These are phyloP conservation scores for Rhamnusium bicolor DNA, from an alignment of 2,888 invertebrate species.

Conservation along the genomic window DNA sequence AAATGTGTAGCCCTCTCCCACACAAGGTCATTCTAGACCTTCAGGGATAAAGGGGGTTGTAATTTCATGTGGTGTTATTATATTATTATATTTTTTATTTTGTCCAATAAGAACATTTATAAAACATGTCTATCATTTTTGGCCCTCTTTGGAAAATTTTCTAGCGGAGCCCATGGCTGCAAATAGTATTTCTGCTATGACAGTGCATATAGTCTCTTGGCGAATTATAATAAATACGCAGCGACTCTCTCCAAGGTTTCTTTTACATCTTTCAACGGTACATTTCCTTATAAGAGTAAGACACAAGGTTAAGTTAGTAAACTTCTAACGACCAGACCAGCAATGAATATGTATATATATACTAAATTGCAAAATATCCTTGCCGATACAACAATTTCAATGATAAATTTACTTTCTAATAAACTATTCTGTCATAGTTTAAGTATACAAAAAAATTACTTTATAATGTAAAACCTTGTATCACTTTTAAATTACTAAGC, in stretches of 20 bases:
- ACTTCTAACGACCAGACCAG: not conserved
- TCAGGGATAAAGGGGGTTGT: no score
- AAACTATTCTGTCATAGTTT: constrained; percentile 10
- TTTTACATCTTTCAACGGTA: constrained; percentile 9
- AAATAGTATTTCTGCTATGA: no score
- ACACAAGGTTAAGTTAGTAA: constrained; percentile 29
- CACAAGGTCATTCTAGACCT: no score
- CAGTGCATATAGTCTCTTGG: no score
- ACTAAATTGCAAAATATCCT: constrained; percentile 40
- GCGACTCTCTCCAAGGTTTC: not conserved
- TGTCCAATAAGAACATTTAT: no score
- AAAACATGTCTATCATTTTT: no score
- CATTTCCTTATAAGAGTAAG: constrained; percentile 25
- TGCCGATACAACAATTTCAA: constrained; percentile 34
- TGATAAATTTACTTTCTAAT: constrained; percentile 34
- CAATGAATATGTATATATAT: constrained; percentile 32
- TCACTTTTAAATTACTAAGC: constrained; percentile 16
- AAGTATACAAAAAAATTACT: constrained; percentile 7
- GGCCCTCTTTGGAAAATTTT: no score
- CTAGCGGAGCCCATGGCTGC: no score
- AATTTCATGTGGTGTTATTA: no score
- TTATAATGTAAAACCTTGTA: constrained; percentile 22
- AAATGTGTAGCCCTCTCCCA: no score
- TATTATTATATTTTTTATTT: no score
- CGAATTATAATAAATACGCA: no score